Conservation (phyloP, 1,140 invertebrate genomes). For the Oncopeltus fasciatus region DNA sequence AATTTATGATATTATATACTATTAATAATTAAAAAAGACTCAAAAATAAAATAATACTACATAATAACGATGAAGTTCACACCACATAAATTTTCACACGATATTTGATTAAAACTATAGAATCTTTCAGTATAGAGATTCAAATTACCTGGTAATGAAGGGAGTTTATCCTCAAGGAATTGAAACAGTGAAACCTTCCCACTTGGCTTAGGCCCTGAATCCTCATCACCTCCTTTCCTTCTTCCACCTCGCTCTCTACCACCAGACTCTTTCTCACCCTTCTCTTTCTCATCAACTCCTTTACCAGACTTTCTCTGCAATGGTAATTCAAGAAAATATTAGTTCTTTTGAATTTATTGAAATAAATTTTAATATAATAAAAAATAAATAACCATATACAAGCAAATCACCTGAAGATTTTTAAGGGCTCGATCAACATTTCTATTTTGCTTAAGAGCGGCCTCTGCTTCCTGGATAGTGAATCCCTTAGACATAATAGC, state of each 20-base stretch:
- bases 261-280: slow-evolving; percentile 27
- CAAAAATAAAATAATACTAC: no score
- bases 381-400: background rate
- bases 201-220: slow-evolving; percentile 46
- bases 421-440: slow-evolving; percentile 57
- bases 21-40: no score
- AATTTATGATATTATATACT: no score
- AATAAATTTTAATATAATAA: background rate
- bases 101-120: no score
- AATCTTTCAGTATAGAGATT: background rate
- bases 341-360: background rate
- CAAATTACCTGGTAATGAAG: slow-evolving; percentile 34
- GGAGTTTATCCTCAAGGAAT: slow-evolving; percentile 71
- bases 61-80: no score
- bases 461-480: slow-evolving; percentile 57
- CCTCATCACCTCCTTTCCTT: slow-evolving; percentile 27
- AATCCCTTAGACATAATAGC: slow-evolving; percentile 68
- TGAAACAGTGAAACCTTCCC: slow-evolving; percentile 75
- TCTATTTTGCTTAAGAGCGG: slow-evolving; percentile 50
- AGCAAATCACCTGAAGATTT: slow-evolving; percentile 43
- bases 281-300: slow-evolving; percentile 32
- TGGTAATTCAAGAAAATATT: background rate
- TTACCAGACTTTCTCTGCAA: slow-evolving; percentile 17
- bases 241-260: slow-evolving; percentile 37
- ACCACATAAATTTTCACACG: no score